Evolutionary conservation across 1,140 invertebrate species (phyloP).

Genomic region (Leucophenga varia): DNA sequence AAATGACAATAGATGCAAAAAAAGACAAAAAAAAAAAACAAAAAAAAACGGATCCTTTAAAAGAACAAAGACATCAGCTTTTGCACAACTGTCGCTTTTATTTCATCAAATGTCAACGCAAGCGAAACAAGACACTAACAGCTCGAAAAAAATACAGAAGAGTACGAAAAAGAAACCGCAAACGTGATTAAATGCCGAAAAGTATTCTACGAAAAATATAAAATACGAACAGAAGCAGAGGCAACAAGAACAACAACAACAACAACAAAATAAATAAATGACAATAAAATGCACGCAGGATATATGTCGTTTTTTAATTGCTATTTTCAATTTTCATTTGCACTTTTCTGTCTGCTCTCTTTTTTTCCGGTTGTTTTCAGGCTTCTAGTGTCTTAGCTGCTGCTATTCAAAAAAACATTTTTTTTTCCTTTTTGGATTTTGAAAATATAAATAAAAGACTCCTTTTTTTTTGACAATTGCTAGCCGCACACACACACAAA

Average conservation of each 20-base stretch:
- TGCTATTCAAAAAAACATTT: background rate
- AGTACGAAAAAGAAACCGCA: conserved; percentile 3
- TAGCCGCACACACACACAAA: conserved; percentile 26
- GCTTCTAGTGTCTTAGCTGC: too few relatives aligned
- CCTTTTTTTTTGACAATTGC: conserved; percentile 17
- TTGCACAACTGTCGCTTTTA: conserved; percentile 51
- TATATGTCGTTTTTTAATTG: background rate
- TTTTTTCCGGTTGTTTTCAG: too few relatives aligned
- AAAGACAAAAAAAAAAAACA: too few relatives aligned
- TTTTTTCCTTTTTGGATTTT: conserved; percentile 23
- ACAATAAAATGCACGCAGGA: too few relatives aligned
- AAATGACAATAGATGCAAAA: too few relatives aligned
- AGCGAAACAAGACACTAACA: conserved; percentile 54
- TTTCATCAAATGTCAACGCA: conserved; percentile 53
- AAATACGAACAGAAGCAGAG: conserved; percentile 27
- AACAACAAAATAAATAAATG: background rate
- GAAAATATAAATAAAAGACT: too few relatives aligned
- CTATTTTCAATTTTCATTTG: too few relatives aligned
- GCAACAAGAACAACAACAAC: background rate
- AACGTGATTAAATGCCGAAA: too few relatives aligned
- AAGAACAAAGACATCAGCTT: conserved; percentile 52
- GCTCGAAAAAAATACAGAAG: conserved; percentile 51
- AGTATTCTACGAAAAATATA: too few relatives aligned
- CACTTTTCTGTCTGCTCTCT: conserved; percentile 4
- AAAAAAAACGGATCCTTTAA: too few relatives aligned